phyloP scores from a whole-genome alignment of 2,888 invertebrate species.

The Prosopocoilus inquinatus region DNA sequence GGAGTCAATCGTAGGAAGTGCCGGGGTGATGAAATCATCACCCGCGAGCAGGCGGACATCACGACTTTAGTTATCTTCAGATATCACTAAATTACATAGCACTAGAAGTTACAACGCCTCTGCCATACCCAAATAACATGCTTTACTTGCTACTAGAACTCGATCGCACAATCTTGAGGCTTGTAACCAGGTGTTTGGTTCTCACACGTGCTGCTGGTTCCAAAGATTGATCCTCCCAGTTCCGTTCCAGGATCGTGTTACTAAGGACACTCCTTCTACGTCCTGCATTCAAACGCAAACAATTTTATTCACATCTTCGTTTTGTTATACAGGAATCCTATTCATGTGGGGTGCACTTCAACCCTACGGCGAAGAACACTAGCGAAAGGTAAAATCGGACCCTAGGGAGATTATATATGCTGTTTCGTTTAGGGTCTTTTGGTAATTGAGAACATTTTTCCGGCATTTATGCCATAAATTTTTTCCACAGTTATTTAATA shows the following conservation, averaged over 20 bases:
- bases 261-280: conserved; percentile 43
- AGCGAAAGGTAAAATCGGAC: conserved; percentile 23
- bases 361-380: conserved; percentile 33
- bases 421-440: conserved; percentile 3
- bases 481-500: too few relatives aligned
- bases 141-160: conserved; percentile 30
- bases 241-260: conserved; percentile 50
- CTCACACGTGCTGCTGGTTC: conserved; percentile 48
- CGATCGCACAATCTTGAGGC: conserved; percentile 27
- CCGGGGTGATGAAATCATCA: conserved; percentile 18
- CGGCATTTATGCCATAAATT: conserved; percentile 8
- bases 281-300: conserved; percentile 31
- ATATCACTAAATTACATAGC: conserved; percentile 35
- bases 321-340: conserved; percentile 22
- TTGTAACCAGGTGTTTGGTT: conserved; percentile 46
- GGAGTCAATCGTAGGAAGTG: conserved; percentile 12
- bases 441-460: conserved; percentile 27
- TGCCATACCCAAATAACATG: conserved; percentile 32
- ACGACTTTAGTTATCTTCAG: conserved; percentile 30
- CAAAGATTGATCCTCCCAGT: conserved; percentile 46
- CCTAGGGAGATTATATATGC: conserved; percentile 16
- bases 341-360: conserved; percentile 26
- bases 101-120: conserved; percentile 33
- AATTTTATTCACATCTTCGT: conserved; percentile 38
- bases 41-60: conserved; percentile 12